Conservation (phyloP, 2,888 invertebrate species). For the Acleris cristana region DNA sequence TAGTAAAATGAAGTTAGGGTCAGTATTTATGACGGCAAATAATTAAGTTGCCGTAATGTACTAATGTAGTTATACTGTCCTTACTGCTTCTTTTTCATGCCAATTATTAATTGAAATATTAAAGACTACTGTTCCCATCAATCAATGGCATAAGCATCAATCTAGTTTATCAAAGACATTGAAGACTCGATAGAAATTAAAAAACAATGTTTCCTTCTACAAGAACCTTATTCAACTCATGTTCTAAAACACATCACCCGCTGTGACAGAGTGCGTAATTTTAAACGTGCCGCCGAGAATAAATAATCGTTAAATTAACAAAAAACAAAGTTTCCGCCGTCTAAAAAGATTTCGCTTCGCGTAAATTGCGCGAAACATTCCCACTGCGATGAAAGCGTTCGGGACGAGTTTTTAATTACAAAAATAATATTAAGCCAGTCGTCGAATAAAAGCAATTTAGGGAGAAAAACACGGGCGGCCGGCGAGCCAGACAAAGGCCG, state of each 20-base stretch:
- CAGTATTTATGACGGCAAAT: no score
- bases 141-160: no score
- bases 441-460: slow-evolving; percentile 75
- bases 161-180: no score
- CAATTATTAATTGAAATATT: no score
- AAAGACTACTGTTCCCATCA: no score
- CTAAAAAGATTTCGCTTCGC: slow-evolving; percentile 57
- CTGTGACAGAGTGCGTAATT: slow-evolving; percentile 18
- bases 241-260: slow-evolving; percentile 10
- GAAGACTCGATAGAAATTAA: neutral
- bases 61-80: no score
- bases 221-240: neutral
- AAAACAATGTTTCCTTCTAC: neutral
- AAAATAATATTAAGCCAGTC: slow-evolving; percentile 77
- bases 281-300: slow-evolving; percentile 27
- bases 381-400: slow-evolving; percentile 62
- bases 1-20: no score
- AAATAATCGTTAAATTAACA: slow-evolving; percentile 36
- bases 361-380: slow-evolving; percentile 63
- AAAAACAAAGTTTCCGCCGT: slow-evolving; percentile 43
- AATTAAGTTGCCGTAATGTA: no score
- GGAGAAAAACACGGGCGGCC: slow-evolving; percentile 53
- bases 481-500: slow-evolving; percentile 62
- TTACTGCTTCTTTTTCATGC: no score
- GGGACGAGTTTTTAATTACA: slow-evolving; percentile 77